Evolutionary conservation across 2,797 vertebrate genomes (phyloP), one percentile per base, ranked within the genome.

Genomic region (Leptatherina wallacei): DNA sequence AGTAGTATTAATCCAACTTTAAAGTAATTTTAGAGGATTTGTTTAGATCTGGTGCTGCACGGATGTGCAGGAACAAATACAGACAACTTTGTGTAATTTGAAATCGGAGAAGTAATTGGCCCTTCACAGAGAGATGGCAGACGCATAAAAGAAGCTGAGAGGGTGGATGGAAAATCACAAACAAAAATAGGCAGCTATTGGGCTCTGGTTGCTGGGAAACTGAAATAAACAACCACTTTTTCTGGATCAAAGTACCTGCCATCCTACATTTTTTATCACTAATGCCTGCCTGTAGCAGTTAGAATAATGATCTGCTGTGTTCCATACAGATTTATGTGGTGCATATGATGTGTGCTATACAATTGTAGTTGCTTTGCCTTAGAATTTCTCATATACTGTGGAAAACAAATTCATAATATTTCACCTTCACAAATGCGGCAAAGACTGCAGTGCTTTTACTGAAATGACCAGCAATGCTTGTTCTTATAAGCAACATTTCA

Each of bases 181-280:
- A 73, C 56, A 75, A 66, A 73, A 79, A 70, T 61, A 47, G 54
- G 27, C 58, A 14, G 22, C 52, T 61, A 30, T 36, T 61, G 12
- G 38, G 51, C 24, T 57, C 38, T 63, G 65, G 82, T 85, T 88
- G 84, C 80, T 71, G 3, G 61, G 81, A 78, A 70, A 85, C 83
- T 60, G 77, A 77, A 81, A 66, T 65, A 85, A 88, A 77, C 65
- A 77, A 49, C 47, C 51, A 70, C 40, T 61, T 80, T 54, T 69
- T 54, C 30, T 83, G 49, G 27, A 74, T 71, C 61, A 60, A 83
- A 85, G 74, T 35, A 60, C 58, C 54, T 20, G 56, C 49, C 69
- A 47, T 60, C 51, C 57, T 20, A 30, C 3, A n/a, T 64, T 22
- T 65, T 63, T 68, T 33, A 65, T 73, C 60, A 35, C 59, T 69